A percentile compares a stretch with the other conserved stretches of the same genome.
Evolutionary conservation across 1,140 invertebrate species (phyloP).

Genomic region (Himalopsyche phryganea): DNA sequence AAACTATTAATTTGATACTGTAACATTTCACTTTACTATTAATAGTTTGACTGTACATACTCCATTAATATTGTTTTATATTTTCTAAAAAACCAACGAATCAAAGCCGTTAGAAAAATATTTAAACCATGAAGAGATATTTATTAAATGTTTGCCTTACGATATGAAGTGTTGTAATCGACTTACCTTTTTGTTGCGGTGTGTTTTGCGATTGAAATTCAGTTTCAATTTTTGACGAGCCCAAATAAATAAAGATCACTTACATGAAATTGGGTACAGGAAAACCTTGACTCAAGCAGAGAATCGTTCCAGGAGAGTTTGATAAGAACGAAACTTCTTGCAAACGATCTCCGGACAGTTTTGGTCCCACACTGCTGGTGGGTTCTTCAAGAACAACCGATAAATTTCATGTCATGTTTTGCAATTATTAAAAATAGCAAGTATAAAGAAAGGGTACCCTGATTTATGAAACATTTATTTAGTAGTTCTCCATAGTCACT

Average conservation of each 20-base stretch:
- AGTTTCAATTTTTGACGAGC: no score
- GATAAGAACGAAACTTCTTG: constrained; percentile 47
- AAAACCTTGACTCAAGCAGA: constrained; percentile 60
- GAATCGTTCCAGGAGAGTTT: constrained; percentile 49
- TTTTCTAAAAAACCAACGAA: no score
- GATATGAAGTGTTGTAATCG: no score
- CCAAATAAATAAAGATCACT: background rate
- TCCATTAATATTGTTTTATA: no score
- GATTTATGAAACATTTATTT: background rate
- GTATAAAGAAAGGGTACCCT: background rate
- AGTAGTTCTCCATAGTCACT: background rate
- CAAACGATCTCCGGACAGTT: constrained; percentile 57
- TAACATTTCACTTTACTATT: no score
- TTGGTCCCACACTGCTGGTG: constrained; percentile 63
- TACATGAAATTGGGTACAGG: constrained; percentile 62
- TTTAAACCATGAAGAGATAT: no score
- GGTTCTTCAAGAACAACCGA: constrained; percentile 54
- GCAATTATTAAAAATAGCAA: background rate
- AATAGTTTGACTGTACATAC: no score
- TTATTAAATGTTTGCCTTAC: no score
- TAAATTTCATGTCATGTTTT: background rate
- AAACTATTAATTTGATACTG: no score
- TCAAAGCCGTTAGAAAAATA: no score
- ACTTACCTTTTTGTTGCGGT: no score
- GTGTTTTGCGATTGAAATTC: no score